Percentiles rank a stretch among this genome's conserved stretches.
Evolutionary conservation across 2,113 vertebrate genomes (phyloP).

Genomic region (Cephalopterus ornatus): DNA sequence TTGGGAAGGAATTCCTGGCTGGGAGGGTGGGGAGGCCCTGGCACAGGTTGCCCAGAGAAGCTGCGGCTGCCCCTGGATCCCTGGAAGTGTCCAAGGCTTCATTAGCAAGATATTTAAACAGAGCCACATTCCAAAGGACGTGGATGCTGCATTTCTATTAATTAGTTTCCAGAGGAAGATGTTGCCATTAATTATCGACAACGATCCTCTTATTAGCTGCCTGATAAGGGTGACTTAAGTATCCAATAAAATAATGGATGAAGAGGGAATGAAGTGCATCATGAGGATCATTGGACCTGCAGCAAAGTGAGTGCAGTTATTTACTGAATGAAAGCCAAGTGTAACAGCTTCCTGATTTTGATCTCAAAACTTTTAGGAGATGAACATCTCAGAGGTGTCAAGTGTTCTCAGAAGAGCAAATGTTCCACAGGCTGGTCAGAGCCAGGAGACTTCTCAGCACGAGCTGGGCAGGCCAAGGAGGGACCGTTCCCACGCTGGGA

Average conservation of each 20-base stretch:
- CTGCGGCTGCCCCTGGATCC: not conserved
- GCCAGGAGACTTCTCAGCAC: not conserved
- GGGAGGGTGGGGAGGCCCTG: not conserved
- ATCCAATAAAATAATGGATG: not conserved
- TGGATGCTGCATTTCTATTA: not conserved
- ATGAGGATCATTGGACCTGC: not conserved
- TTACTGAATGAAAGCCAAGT: not conserved
- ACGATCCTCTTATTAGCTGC: not conserved
- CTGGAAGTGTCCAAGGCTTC: not conserved
- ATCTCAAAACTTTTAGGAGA: not conserved
- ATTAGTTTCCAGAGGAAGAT: not conserved
- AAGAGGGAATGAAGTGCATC: not conserved
- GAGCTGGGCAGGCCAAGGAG: not conserved
- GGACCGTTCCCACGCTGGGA: not conserved
- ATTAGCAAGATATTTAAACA: not conserved
- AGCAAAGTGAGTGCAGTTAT: not conserved
- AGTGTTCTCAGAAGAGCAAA: not conserved
- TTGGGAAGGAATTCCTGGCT: not conserved
- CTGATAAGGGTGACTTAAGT: not conserved
- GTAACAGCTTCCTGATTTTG: not conserved
- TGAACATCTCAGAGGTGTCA: not conserved
- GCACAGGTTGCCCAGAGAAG: not conserved
- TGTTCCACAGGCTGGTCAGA: not conserved
- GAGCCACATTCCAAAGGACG: not conserved
- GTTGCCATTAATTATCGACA: not conserved